Evolutionary conservation across 1,140 invertebrate species (phyloP), one percentile per base, ranked within the genome.

Genomic region (Drosophila kurseongensis): DNA sequence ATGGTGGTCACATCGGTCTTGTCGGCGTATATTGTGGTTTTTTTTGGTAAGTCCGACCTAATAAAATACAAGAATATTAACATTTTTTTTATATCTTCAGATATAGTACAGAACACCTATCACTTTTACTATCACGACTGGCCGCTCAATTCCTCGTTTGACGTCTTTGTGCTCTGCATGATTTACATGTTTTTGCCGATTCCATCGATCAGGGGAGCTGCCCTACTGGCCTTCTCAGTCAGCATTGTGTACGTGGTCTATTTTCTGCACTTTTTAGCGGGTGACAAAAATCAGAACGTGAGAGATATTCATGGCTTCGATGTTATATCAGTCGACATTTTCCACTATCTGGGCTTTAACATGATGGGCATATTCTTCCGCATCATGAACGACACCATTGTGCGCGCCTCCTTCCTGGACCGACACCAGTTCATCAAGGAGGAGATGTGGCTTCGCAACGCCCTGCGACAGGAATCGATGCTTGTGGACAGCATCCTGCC

Each of bases 401-500:
- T 97, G 45, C 94, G 97, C 78, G 93, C 96, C 72, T 97, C 97
- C 5, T 98, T 98, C 91, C 93, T 98, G 10, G 97, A 98, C 84
- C 94, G 96, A 27, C 93, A 97, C 75, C 96, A 96, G 44, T 98
- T 95, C 80, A 95, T 98, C 5, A 96, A 97, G 93, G 96, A 96
- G 16, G 97, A 96, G 36, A 93, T 96, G n/a, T 95, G 96, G 78
- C 90, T 97, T 0, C 95, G 95, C 68, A 95, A 95, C 85, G 96
- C 97, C 77, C 96, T 96, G 75, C 95, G 96, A 75, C 96, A 97
- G 93, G 96, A 97, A 93, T 96, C 98, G 91, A 95, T 96, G 80
- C 94, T 98, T 1, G 95, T 98, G 86, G 94, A 96, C 47, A 98
- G 96, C 77, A 98, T 98, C 78, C 94, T 98, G 35, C 97, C 97